A percentile compares a stretch with the other conserved stretches of the same genome.
Evolutionary conservation across 2,888 invertebrate genomes (phyloP).

Genomic region (Coelopa pilipes): DNA sequence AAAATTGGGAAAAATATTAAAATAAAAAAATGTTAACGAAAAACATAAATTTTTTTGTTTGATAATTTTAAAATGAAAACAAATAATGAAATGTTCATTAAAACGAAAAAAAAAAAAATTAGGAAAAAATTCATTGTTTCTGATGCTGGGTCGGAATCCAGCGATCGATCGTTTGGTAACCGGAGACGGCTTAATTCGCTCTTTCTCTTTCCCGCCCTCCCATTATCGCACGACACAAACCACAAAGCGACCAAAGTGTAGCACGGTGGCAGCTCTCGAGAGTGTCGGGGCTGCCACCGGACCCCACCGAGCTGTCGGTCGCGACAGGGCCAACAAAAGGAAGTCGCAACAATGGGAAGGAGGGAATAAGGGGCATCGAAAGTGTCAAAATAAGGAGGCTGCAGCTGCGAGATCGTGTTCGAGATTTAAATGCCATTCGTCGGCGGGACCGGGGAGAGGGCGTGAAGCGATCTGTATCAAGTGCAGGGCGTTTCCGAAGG

Average conservation of each 20-base stretch:
- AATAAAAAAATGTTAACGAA: too few species aligned
- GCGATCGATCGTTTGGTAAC: neutral
- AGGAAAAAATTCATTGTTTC: neutral
- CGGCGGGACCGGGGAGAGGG: too few species aligned
- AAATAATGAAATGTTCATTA: too few species aligned
- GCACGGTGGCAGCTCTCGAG: neutral
- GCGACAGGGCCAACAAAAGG: too few species aligned
- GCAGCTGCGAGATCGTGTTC: neutral
- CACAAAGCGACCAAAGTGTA: constrained; percentile 16
- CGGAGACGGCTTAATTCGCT: constrained; percentile 15
- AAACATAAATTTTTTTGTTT: neutral
- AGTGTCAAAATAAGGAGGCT: neutral
- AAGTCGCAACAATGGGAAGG: too few species aligned
- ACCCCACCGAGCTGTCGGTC: too few species aligned
- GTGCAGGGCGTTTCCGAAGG: too few species aligned
- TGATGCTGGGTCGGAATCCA: neutral
- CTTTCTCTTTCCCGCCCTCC: neutral
- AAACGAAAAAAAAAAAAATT: too few species aligned
- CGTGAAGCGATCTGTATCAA: too few species aligned
- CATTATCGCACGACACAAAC: constrained; percentile 17
- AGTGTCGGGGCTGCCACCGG: neutral
- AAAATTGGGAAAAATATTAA: too few species aligned
- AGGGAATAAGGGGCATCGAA: neutral
- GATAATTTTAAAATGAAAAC: too few species aligned
- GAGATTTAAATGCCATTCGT: too few species aligned